Conservation (phyloP, 2,888 invertebrate species). For the Ormyrus pomaceus region DNA sequence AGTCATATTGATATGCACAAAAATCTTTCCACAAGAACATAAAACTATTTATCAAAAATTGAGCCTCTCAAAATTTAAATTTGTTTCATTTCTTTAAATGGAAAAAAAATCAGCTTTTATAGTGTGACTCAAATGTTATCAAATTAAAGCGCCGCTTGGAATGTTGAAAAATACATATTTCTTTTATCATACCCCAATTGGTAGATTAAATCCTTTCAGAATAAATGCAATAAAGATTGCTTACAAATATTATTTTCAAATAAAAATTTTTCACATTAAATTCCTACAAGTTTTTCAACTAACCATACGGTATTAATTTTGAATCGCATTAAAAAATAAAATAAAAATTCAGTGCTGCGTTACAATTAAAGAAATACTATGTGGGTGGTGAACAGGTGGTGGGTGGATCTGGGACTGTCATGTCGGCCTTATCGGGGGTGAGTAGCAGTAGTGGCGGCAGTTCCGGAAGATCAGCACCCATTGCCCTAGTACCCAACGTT, state of each 20-base stretch:
- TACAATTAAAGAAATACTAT: slow-evolving; percentile 62
- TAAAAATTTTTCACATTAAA: background rate
- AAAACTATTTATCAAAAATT: too few relatives aligned
- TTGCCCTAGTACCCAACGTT: slow-evolving; percentile 78
- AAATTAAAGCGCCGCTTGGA: slow-evolving; percentile 14
- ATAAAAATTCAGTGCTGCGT: slow-evolving; percentile 42
- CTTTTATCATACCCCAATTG: background rate
- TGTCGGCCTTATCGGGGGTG: slow-evolving; percentile 71
- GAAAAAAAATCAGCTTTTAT: background rate
- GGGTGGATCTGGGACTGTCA: slow-evolving; percentile 77
- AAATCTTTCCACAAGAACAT: too few relatives aligned
- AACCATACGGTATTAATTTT: background rate
- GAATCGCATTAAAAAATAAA: background rate
- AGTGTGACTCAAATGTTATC: slow-evolving; percentile 21
- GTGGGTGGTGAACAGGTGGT: slow-evolving; percentile 73
- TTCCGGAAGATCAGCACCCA: slow-evolving; percentile 75
- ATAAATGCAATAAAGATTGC: background rate
- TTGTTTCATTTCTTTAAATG: background rate
- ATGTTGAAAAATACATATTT: slow-evolving; percentile 27
- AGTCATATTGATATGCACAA: too few relatives aligned
- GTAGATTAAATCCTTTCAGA: too few relatives aligned
- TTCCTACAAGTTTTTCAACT: slow-evolving; percentile 7
- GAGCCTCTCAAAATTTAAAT: too few relatives aligned
- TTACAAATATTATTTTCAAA: background rate
- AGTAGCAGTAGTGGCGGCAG: slow-evolving; percentile 76